A percentile compares a stretch with the other conserved stretches of the same genome.
phyloP scores from a whole-genome alignment of 2,888 invertebrate genomes.

The Polymixis flavicincta region DNA sequence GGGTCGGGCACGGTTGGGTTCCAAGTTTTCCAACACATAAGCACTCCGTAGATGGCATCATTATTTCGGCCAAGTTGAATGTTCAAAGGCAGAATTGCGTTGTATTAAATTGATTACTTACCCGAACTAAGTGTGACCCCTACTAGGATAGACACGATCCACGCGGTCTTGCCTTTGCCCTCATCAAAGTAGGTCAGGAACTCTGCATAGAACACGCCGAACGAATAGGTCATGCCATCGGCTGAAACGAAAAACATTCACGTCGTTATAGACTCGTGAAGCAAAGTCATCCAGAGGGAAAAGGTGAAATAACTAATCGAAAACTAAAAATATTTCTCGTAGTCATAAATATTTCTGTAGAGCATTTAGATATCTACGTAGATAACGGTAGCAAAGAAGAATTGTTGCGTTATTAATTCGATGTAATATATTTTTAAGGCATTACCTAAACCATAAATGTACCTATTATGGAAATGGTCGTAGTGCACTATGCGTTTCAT shows the following conservation, averaged over 20 bases:
- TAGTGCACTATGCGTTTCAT: background rate
- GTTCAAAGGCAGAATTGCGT: slow-evolving; percentile 28
- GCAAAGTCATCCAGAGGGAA: background rate
- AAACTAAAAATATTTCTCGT: background rate
- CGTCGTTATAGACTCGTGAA: slow-evolving; percentile 49
- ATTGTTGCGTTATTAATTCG: background rate
- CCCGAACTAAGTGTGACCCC: slow-evolving; percentile 98
- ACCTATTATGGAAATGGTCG: background rate
- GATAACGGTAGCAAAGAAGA: background rate
- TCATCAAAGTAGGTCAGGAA: slow-evolving; percentile 96
- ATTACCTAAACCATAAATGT: background rate
- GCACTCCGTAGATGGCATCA: slow-evolving; percentile 24
- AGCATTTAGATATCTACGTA: background rate
- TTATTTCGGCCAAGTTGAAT: slow-evolving; percentile 30
- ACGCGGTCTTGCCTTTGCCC: slow-evolving; percentile 96
- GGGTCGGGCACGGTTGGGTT: slow-evolving; percentile 26
- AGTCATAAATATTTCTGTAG: background rate
- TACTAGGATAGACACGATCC: slow-evolving; percentile 98
- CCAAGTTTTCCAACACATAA: slow-evolving; percentile 21
- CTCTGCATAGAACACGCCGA: slow-evolving; percentile 97
- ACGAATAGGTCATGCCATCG: slow-evolving; percentile 99
- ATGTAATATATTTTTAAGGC: background rate
- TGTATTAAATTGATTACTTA: slow-evolving; percentile 91
- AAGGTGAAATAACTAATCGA: background rate
- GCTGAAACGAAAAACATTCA: slow-evolving; percentile 91